Evolutionary conservation across 1,140 invertebrate species (phyloP).

Genomic region (Helicoverpa zea): DNA sequence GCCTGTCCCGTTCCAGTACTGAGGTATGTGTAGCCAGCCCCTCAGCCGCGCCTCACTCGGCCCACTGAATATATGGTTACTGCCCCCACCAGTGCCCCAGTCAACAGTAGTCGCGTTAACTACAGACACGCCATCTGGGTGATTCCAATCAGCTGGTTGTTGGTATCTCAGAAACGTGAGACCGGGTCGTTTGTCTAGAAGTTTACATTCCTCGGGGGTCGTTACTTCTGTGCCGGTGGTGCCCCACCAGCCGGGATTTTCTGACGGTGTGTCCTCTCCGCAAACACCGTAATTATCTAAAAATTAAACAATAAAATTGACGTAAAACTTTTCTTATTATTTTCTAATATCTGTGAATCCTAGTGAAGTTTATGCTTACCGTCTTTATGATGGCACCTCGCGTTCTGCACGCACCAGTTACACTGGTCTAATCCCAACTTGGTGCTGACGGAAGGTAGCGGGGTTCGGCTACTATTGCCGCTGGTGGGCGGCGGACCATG

Average conservation of each 20-base stretch:
- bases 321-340: not conserved
- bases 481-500: slow-evolving; percentile 87
- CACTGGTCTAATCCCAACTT: slow-evolving; percentile 93
- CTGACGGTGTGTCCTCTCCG: slow-evolving; percentile 92
- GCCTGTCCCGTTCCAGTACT: slow-evolving; percentile 89
- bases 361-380: slow-evolving; percentile 78
- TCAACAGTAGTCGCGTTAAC: slow-evolving; percentile 94
- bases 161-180: slow-evolving; percentile 96
- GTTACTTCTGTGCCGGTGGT: slow-evolving; percentile 93
- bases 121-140: slow-evolving; percentile 94
- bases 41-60: slow-evolving; percentile 91
- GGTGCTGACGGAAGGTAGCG: slow-evolving; percentile 90
- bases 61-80: slow-evolving; percentile 89
- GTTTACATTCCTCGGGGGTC: slow-evolving; percentile 92
- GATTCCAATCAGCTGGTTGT: slow-evolving; percentile 93
- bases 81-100: slow-evolving; percentile 90
- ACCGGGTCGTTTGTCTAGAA: slow-evolving; percentile 94
- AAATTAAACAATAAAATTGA: slow-evolving; percentile 55
- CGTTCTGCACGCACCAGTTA: slow-evolving; percentile 97
- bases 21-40: slow-evolving; percentile 93
- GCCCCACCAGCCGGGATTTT: slow-evolving; percentile 96
- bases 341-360: not conserved
- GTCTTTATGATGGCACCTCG: slow-evolving; percentile 95
- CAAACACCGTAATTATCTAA: slow-evolving; percentile 93
- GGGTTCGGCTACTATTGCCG: slow-evolving; percentile 64